These are phyloP conservation scores for Spheniscus mendiculus DNA, from an alignment of 2,113 vertebrate genomes.

Conservation along the genomic window DNA sequence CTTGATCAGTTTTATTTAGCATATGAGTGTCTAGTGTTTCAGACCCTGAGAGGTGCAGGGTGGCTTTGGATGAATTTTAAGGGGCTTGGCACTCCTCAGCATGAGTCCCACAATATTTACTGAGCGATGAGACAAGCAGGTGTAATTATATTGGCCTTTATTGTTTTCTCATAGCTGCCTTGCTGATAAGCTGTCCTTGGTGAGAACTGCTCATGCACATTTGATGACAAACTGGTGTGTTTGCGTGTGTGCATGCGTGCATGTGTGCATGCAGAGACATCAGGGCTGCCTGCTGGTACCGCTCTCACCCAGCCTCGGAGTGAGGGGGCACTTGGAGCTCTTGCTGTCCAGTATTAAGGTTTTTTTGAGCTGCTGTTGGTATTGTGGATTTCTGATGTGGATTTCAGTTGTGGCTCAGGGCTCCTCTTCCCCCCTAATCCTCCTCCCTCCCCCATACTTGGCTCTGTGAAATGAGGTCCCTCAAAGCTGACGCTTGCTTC, in stretches of 20 bases:
- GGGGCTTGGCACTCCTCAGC: not conserved
- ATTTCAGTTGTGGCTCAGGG: not conserved
- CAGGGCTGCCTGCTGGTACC: not conserved
- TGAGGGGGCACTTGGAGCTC: fast-evolving
- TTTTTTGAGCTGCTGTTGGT: not conserved
- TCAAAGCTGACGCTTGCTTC: not conserved
- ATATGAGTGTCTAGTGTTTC: not conserved
- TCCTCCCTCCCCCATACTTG: fast-evolving
- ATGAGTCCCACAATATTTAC: not conserved
- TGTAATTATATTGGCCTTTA: conserved; percentile 4
- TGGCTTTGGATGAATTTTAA: not conserved
- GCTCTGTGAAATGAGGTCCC: not conserved
- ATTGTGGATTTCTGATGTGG: not conserved
- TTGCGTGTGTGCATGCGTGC: not conserved
- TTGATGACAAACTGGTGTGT: fast-evolving
- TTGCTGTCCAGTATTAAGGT: not conserved
- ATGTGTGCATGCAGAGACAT: fast-evolving
- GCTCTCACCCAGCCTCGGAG: not conserved
- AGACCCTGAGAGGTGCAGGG: not conserved
- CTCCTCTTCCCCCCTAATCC: not conserved
- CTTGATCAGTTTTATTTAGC: not conserved
- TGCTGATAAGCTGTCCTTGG: not conserved
- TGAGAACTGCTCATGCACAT: not conserved
- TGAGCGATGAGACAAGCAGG: not conserved
- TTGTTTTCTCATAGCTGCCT: not conserved